These are phyloP conservation scores for Halcyon senegalensis DNA, from an alignment of 2,113 vertebrate genomes.

Conservation along the genomic window DNA sequence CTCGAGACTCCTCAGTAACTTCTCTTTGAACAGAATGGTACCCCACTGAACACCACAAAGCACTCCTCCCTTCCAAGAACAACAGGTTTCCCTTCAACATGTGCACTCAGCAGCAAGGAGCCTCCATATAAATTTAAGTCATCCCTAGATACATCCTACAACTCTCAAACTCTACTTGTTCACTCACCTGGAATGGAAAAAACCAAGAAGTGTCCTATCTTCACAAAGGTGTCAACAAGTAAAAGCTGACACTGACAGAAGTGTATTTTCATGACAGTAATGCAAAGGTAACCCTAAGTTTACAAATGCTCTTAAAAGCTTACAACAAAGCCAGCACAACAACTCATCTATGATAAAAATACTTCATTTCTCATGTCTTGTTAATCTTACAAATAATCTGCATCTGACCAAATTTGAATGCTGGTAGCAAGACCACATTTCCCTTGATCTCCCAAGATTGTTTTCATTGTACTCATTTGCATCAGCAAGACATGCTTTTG, in stretches of 20 bases:
- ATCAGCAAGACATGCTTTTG: constrained; percentile 66
- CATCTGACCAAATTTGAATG: constrained; percentile 12
- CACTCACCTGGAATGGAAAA: neutral
- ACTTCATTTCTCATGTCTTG: neutral
- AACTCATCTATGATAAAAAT: neutral
- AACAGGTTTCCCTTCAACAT: neutral
- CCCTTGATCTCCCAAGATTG: constrained; percentile 41
- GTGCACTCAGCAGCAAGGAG: neutral
- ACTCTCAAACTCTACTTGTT: neutral
- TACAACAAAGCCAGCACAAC: neutral
- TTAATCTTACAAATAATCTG: constrained; percentile 47
- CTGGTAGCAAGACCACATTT: neutral
- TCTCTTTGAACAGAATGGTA: neutral
- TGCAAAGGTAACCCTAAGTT: neutral
- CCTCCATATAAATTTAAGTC: neutral
- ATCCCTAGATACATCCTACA: neutral
- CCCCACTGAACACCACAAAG: neutral
- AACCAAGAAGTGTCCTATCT: neutral
- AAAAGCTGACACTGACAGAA: neutral
- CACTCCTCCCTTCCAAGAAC: neutral
- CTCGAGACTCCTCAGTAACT: neutral
- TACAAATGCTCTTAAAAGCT: constrained; percentile 10
- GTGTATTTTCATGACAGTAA: neutral
- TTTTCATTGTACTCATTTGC: constrained; percentile 58
- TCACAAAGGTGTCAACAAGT: neutral